Conservation (phyloP, 1,140 invertebrate species). For the Drosophila pseudoobscura region DNA sequence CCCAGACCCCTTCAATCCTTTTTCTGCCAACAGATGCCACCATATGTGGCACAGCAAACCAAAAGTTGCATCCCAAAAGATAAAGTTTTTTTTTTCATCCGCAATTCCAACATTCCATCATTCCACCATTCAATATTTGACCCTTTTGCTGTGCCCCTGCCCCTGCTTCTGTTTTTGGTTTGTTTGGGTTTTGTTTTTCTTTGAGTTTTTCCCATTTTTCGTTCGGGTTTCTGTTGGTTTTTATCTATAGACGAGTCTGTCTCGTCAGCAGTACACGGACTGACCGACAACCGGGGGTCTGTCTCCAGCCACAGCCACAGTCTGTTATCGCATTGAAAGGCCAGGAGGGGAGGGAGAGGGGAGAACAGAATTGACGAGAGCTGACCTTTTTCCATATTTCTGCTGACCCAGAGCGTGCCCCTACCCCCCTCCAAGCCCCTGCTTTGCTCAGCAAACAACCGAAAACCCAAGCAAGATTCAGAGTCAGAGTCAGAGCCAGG, state of each 20-base stretch:
- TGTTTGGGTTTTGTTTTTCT: slow-evolving; percentile 24
- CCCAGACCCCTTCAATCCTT: slow-evolving; percentile 32
- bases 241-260: slow-evolving; percentile 29
- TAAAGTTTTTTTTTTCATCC: slow-evolving; percentile 27
- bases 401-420: slow-evolving; percentile 60
- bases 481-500: slow-evolving; percentile 16
- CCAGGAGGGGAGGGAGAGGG: slow-evolving; percentile 5
- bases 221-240: slow-evolving; percentile 16
- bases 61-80: slow-evolving; percentile 36
- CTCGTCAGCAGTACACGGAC: slow-evolving; percentile 22
- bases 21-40: slow-evolving; percentile 49
- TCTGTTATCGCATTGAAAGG: slow-evolving; percentile 4
- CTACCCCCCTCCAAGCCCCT: background rate
- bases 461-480: background rate
- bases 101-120: too few species aligned
- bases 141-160: slow-evolving; percentile 45
- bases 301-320: slow-evolving; percentile 26
- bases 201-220: slow-evolving; percentile 18
- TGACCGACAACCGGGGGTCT: background rate
- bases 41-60: slow-evolving; percentile 47
- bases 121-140: slow-evolving; percentile 25
- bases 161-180: slow-evolving; percentile 6
- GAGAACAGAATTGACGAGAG: slow-evolving; percentile 30
- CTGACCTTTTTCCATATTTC: slow-evolving; percentile 69
- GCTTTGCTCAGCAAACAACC: background rate